Percentiles rank a stretch among this genome's conserved stretches.
These are phyloP conservation scores for Anguilla pacifica DNA, from an alignment of 2,797 vertebrate genomes.

Conservation along the genomic window DNA sequence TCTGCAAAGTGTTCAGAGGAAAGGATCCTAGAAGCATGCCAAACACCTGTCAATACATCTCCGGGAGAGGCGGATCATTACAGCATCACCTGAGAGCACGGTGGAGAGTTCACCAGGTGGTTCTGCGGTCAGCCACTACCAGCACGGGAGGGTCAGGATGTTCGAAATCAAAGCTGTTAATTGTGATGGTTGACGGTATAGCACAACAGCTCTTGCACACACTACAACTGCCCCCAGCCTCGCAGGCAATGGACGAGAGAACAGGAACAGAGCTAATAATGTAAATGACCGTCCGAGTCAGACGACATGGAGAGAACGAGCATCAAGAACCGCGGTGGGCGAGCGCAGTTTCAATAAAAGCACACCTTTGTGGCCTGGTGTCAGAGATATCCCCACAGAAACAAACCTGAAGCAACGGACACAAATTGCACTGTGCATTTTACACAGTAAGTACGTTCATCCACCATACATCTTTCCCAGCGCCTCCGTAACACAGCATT, in stretches of 20 bases:
- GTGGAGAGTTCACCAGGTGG: constrained; percentile 11
- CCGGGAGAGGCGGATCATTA: constrained; percentile 2
- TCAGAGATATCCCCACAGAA: background rate
- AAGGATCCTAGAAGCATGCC: background rate
- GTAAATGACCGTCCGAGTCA: background rate
- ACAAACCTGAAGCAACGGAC: background rate
- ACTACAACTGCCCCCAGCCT: background rate
- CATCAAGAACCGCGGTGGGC: background rate
- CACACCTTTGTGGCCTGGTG: background rate
- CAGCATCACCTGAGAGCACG: constrained; percentile 19
- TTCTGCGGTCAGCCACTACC: background rate
- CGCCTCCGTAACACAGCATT: background rate
- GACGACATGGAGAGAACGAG: background rate
- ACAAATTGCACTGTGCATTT: background rate
- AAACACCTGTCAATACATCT: constrained; percentile 26
- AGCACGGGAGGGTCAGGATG: background rate
- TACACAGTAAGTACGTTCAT: background rate
- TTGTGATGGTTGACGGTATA: constrained; percentile 1
- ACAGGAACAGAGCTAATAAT: background rate
- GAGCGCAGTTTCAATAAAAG: background rate
- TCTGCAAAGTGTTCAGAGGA: constrained; percentile 10
- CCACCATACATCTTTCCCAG: background rate
- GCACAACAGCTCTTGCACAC: background rate
- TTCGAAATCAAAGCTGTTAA: constrained; percentile 18
- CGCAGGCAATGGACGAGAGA: background rate